Evolutionary conservation across 2,888 invertebrate genomes (phyloP).

Genomic region (Lithophane semibrunnea): DNA sequence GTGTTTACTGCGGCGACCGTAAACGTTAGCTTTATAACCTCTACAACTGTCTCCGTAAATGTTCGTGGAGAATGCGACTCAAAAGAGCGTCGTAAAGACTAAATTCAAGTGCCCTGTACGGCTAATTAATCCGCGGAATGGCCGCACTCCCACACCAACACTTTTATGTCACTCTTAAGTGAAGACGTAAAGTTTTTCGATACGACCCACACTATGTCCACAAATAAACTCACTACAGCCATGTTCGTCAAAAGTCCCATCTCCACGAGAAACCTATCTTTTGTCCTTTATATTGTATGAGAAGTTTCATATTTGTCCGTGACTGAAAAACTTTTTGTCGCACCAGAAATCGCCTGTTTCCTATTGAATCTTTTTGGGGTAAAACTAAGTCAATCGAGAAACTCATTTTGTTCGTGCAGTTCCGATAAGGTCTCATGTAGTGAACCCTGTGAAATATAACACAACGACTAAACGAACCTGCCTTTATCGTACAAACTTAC

Average conservation of each 20-base stretch:
- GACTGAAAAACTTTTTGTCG: slow-evolving; percentile 68
- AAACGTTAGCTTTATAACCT: slow-evolving; percentile 79
- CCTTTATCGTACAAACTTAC: slow-evolving; percentile 21
- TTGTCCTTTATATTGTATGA: slow-evolving; percentile 70
- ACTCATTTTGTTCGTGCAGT: slow-evolving; percentile 55
- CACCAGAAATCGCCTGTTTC: slow-evolving; percentile 62
- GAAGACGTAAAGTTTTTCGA: slow-evolving; percentile 69
- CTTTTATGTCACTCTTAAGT: slow-evolving; percentile 42
- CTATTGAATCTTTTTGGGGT: slow-evolving; percentile 63
- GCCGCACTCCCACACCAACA: slow-evolving; percentile 44
- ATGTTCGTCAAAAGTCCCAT: slow-evolving; percentile 59
- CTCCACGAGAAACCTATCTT: slow-evolving; percentile 64
- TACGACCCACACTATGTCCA: slow-evolving; percentile 61
- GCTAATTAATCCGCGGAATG: slow-evolving; percentile 80
- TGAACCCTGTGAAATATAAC: slow-evolving; percentile 30
- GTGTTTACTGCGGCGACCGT: slow-evolving; percentile 79
- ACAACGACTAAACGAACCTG: slow-evolving; percentile 25
- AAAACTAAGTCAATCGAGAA: slow-evolving; percentile 62
- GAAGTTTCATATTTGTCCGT: slow-evolving; percentile 71
- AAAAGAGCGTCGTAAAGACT: slow-evolving; percentile 80
- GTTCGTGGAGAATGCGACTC: slow-evolving; percentile 69
- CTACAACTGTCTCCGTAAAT: slow-evolving; percentile 76
- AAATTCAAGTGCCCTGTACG: slow-evolving; percentile 74
- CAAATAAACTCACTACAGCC: slow-evolving; percentile 66
- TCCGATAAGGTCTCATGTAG: slow-evolving; percentile 48